Evolutionary conservation across 2,797 vertebrate genomes (phyloP).

Genomic region (Mus caroli): DNA sequence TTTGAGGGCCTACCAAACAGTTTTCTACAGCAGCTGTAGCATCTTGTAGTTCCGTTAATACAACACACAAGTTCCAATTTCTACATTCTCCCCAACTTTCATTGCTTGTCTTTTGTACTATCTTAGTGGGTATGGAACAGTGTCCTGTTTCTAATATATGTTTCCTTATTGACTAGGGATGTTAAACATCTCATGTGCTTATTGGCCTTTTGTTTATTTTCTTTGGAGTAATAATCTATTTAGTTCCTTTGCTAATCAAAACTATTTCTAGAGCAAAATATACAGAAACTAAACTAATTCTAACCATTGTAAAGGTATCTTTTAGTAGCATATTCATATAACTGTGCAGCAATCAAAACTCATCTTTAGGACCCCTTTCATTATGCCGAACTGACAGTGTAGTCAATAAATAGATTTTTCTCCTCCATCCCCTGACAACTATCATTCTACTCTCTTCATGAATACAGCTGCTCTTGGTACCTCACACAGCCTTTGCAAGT

Average conservation of each 20-base stretch:
- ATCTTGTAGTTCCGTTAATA: background rate
- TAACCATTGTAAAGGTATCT: background rate
- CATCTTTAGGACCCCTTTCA: background rate
- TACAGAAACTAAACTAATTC: background rate
- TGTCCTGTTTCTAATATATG: background rate
- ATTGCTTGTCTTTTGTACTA: conserved; percentile 24
- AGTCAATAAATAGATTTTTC: background rate
- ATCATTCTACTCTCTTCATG: background rate
- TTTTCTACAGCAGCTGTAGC: background rate
- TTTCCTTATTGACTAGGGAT: background rate
- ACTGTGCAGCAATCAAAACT: background rate
- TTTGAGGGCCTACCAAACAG: background rate
- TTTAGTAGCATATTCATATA: background rate
- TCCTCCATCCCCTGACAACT: background rate
- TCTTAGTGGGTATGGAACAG: background rate
- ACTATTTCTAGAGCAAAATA: conserved; percentile 23
- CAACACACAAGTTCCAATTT: background rate
- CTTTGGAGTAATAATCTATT: conserved; percentile 1
- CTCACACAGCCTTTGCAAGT: background rate
- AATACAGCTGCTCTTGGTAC: background rate
- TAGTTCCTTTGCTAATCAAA: background rate
- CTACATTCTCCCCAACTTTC: background rate
- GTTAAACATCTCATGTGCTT: background rate
- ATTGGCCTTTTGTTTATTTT: background rate
- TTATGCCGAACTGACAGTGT: background rate